These are phyloP conservation scores for Corythucha ciliata DNA, from an alignment of 2,888 invertebrate genomes.

Conservation along the genomic window DNA sequence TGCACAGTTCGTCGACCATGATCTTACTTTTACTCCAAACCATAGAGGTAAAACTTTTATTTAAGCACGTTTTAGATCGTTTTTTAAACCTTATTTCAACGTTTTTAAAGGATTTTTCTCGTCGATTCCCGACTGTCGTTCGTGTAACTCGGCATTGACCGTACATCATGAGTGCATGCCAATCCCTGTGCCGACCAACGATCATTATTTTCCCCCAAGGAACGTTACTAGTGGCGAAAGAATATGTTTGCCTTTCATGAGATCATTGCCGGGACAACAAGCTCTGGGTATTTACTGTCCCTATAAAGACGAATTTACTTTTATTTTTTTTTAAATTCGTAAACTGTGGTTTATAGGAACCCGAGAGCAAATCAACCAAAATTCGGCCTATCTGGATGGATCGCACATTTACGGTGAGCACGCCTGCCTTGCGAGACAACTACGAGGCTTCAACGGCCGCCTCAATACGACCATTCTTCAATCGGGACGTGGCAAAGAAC, in stretches of 20 bases:
- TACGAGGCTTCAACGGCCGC: constrained; percentile 71
- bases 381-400: constrained; percentile 79
- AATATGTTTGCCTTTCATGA: constrained; percentile 88
- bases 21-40: constrained; percentile 87
- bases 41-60: constrained; percentile 56
- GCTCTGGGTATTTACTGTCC: constrained; percentile 50
- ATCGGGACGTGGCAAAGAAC: constrained; percentile 57
- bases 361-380: constrained; percentile 88
- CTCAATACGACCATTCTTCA: constrained; percentile 72
- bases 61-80: not conserved
- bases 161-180: constrained; percentile 93
- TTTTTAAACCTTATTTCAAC: not conserved
- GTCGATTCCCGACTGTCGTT: constrained; percentile 79
- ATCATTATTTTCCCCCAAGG: constrained; percentile 80
- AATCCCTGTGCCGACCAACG: constrained; percentile 77
- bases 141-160: constrained; percentile 75
- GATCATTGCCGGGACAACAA: constrained; percentile 85
- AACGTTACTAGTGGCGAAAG: constrained; percentile 74
- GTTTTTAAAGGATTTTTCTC: constrained; percentile 61
- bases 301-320: not conserved
- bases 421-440: constrained; percentile 62
- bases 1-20: constrained; percentile 90
- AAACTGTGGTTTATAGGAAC: constrained; percentile 50
- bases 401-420: constrained; percentile 88
- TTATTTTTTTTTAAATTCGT: not conserved